Evolutionary conservation across 2,888 invertebrate genomes (phyloP).

Genomic region (Ichneumoninae sp.): DNA sequence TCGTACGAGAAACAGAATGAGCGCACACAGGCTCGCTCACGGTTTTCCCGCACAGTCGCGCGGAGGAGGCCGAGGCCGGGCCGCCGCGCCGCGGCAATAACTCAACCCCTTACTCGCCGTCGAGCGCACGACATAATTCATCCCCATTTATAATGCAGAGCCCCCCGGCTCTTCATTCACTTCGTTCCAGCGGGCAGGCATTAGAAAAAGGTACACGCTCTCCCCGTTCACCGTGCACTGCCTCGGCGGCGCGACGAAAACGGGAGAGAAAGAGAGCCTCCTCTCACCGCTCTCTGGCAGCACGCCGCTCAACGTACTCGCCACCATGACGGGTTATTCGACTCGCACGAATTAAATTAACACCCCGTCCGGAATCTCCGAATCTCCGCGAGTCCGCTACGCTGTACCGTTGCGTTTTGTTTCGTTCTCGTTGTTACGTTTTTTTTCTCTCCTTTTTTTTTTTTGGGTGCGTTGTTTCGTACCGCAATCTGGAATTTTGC

Average conservation of each 20-base stretch:
- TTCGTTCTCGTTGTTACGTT: neutral
- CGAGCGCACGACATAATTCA: conserved; percentile 77
- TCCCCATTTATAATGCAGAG: conserved; percentile 79
- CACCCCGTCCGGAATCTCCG: conserved; percentile 27
- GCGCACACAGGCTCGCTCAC: conserved; percentile 37
- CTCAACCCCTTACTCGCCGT: conserved; percentile 70
- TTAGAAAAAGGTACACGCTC: conserved; percentile 65
- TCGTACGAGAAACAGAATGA: conserved; percentile 35
- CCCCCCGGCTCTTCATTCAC: conserved; percentile 76
- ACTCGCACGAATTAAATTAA: conserved; percentile 60
- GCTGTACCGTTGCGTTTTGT: neutral
- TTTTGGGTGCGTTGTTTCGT: neutral
- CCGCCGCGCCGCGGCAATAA: conserved; percentile 70
- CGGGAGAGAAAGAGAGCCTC: conserved; percentile 44
- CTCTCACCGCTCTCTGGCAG: conserved; percentile 46
- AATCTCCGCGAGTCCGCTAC: neutral
- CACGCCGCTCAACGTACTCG: conserved; percentile 44
- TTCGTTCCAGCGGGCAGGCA: conserved; percentile 67
- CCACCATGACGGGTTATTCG: conserved; percentile 45
- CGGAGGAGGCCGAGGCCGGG: conserved; percentile 57
- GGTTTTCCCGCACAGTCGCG: conserved; percentile 36
- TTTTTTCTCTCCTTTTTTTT: neutral
- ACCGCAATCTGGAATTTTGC: conserved; percentile 25
- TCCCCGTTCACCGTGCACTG: conserved; percentile 46
- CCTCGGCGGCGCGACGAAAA: conserved; percentile 47